A percentile compares a stretch with the other conserved stretches of the same genome.
These are phyloP conservation scores for Conus ventricosus DNA, from an alignment of 1,140 invertebrate species.

Conservation along the genomic window DNA sequence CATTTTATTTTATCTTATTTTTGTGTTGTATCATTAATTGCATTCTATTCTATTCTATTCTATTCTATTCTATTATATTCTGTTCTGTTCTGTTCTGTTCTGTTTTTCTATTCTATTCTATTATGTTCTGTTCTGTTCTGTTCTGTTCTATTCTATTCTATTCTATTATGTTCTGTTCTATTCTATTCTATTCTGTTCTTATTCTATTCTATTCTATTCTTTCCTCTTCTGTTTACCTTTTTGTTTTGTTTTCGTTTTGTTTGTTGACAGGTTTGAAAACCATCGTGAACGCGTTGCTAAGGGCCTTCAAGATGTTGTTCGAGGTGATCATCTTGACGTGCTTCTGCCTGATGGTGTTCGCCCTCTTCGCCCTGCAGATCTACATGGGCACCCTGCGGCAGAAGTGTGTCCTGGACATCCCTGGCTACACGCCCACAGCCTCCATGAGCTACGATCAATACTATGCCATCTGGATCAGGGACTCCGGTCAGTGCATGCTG, in stretches of 20 bases:
- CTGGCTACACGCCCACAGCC: conserved; percentile 77
- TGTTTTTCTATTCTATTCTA: background rate
- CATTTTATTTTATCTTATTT: background rate
- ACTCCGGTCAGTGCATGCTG: conserved; percentile 59
- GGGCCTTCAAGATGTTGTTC: conserved; percentile 94
- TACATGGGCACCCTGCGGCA: conserved; percentile 98
- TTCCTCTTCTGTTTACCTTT: too few relatives aligned
- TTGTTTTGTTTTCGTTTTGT: too few relatives aligned
- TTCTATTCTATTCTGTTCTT: background rate
- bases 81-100: too few relatives aligned
- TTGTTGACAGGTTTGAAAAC: conserved; percentile 88
- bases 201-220: too few relatives aligned
- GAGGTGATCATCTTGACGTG: conserved; percentile 98
- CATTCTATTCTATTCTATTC: background rate
- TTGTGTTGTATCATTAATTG: background rate
- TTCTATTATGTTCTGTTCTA: too few relatives aligned
- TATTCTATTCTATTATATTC: background rate
- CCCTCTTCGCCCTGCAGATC: conserved; percentile 96
- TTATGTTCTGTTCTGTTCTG: too few relatives aligned
- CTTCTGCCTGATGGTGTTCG: conserved; percentile 97
- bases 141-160: too few relatives aligned
- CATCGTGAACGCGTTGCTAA: conserved; percentile 95
- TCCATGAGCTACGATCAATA: conserved; percentile 58
- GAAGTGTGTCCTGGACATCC: conserved; percentile 88
- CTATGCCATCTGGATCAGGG: conserved; percentile 65